A percentile compares a stretch with the other conserved stretches of the same genome.
These are phyloP conservation scores for Sebastes cheni DNA, from an alignment of 2,797 vertebrate genomes.

Conservation along the genomic window DNA sequence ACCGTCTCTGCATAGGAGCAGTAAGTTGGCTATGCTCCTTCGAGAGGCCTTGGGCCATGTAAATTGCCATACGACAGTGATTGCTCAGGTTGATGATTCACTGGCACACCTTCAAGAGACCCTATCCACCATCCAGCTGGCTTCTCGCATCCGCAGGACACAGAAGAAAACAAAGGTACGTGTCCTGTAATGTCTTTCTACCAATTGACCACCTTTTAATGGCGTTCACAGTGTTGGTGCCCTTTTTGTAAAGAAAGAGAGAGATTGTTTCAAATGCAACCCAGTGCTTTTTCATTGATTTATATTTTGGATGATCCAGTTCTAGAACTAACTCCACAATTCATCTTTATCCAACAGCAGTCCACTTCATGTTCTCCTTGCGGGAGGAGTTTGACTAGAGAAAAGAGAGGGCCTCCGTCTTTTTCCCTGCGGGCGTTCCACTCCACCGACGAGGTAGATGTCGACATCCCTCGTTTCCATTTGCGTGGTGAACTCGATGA, in stretches of 20 bases:
- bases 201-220: not conserved
- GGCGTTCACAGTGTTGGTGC: not conserved
- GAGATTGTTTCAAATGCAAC: not conserved
- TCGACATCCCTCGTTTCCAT: constrained; percentile 85
- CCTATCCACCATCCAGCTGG: constrained; percentile 93
- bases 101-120: constrained; percentile 89
- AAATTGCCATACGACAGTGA: constrained; percentile 93
- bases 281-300: not conserved
- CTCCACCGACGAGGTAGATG: constrained; percentile 86
- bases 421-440: constrained; percentile 92
- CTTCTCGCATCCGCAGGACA: constrained; percentile 90
- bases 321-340: constrained; percentile 8
- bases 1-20: constrained; percentile 83
- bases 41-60: constrained; percentile 94
- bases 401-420: constrained; percentile 86
- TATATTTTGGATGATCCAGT: not conserved
- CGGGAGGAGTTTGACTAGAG: constrained; percentile 93
- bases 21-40: constrained; percentile 95
- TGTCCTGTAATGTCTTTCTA: not conserved
- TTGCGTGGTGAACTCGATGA: constrained; percentile 91
- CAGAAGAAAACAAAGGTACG: constrained; percentile 95
- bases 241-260: not conserved
- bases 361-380: constrained; percentile 94
- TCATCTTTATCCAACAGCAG: constrained; percentile 71
- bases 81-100: constrained; percentile 90